Base-by-base conservation (phyloP, 2,797 vertebrate genomes). In the Miichthys miiuy region DNA sequence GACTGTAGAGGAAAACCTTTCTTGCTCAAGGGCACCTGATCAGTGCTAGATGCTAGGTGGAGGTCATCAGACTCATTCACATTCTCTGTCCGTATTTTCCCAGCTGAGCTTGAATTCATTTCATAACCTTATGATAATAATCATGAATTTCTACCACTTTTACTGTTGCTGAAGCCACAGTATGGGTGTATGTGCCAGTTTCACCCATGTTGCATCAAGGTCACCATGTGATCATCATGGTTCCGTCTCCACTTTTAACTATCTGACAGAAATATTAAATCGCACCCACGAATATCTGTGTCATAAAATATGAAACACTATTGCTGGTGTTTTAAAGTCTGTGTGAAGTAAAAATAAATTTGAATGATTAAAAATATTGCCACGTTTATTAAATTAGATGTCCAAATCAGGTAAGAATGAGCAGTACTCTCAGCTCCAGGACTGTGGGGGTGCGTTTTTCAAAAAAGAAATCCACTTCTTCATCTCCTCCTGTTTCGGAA, bases 11-110 rank as follows among this genome's bases (percentile, higher is more conserved):
- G 4, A 6, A 6, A 47, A 5, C 20, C 1, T 16, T 78, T 52
- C 1, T n/a, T 61, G 27, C 47, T 42, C 13, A 54, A 76, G 16
- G 23, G 30, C 11, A 68, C 47, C 38, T 75, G 41, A 70, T 27
- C 52, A 68, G 20, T 54, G 20, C 0, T 3, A 44, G 42, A 38
- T 46, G 23, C 20, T 27, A 16, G n/a, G 10, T 13, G 11, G 14
- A 34, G 18, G 17, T 44, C 34, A 52, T 5, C 14, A 30, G 13
- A 12, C 41, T 25, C 11, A 9, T 61, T 63, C 5, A 44, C 8
- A 54, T 41, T 74, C 13, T 9, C 34, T 11, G 7, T 57, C 44
- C 4, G 3, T 55, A 44, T 68, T 60, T 55, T 44, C 13, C 38
- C 27, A 57, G n/a, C 4, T 68, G 25, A 64, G 18, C 46, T 21